phyloP scores from a whole-genome alignment of 2,113 vertebrate species.

The Pogona vitticeps region DNA sequence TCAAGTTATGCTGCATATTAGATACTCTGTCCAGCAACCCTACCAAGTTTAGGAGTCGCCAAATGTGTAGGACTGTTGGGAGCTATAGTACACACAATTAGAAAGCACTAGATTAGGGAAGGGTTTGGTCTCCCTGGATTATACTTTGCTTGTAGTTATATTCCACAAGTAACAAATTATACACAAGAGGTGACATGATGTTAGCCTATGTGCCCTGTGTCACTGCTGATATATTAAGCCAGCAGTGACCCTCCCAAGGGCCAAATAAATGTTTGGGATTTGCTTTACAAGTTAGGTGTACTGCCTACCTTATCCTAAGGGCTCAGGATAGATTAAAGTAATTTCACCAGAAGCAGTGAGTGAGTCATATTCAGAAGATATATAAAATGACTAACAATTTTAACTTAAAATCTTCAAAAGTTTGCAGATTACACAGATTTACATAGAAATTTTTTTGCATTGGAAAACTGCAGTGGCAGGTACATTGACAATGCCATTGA shows the following conservation, averaged over 20 bases:
- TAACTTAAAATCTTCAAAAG: background rate
- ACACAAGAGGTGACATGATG: background rate
- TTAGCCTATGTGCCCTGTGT: background rate
- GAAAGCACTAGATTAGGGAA: background rate
- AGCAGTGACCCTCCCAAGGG: background rate
- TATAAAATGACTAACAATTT: background rate
- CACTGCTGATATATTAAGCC: background rate
- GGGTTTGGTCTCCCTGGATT: background rate
- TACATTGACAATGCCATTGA: background rate
- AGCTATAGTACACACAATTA: background rate
- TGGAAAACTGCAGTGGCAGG: background rate
- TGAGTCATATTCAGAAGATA: background rate
- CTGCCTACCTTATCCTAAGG: background rate
- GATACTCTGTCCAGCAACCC: background rate
- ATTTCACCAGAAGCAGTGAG: background rate
- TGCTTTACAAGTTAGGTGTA: background rate
- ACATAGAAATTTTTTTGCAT: background rate
- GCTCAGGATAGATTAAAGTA: background rate
- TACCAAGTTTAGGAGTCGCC: background rate
- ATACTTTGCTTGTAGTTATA: background rate
- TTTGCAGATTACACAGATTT: background rate
- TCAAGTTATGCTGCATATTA: background rate
- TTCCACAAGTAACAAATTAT: background rate
- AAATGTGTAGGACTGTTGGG: background rate
- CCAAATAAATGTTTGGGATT: background rate